phyloP scores from a whole-genome alignment of 2,888 invertebrate species.

The Cephalotes varians region DNA sequence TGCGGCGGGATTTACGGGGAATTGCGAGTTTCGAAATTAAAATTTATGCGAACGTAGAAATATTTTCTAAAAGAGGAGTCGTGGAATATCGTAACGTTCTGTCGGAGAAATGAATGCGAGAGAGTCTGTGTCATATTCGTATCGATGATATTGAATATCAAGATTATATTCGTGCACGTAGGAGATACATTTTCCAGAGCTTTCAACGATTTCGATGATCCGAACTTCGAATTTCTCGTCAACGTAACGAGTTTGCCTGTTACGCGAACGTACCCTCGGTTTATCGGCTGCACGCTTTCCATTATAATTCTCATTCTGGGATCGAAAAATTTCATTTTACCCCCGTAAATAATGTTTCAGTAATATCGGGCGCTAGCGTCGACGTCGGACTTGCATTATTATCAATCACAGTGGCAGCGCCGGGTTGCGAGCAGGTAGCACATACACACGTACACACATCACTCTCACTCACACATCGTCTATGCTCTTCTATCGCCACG shows the following conservation, averaged over 20 bases:
- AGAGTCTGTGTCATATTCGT: background rate
- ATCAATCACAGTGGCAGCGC: slow-evolving; percentile 81
- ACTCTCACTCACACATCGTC: slow-evolving; percentile 52
- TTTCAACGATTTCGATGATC: slow-evolving; percentile 12
- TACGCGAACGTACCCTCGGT: slow-evolving; percentile 3
- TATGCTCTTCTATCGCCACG: slow-evolving; percentile 69
- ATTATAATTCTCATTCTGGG: slow-evolving; percentile 55
- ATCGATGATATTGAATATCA: slow-evolving; percentile 30
- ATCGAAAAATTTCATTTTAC: slow-evolving; percentile 78
- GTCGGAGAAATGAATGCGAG: background rate
- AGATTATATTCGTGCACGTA: slow-evolving; percentile 16
- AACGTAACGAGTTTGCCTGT: slow-evolving; percentile 21
- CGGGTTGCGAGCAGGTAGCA: slow-evolving; percentile 45
- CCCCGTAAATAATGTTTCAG: slow-evolving; percentile 81
- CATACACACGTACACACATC: slow-evolving; percentile 38
- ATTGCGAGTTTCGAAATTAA: slow-evolving; percentile 14
- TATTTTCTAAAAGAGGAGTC: background rate
- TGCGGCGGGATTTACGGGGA: slow-evolving; percentile 31
- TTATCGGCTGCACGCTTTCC: slow-evolving; percentile 49
- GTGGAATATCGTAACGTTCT: no score
- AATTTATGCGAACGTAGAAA: background rate
- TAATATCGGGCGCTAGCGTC: slow-evolving; percentile 74
- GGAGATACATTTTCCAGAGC: background rate
- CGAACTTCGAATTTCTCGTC: slow-evolving; percentile 32
- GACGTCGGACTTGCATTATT: slow-evolving; percentile 78